Base-by-base conservation (phyloP, 2,888 invertebrate genomes). In the Cephus sareptanus region DNA sequence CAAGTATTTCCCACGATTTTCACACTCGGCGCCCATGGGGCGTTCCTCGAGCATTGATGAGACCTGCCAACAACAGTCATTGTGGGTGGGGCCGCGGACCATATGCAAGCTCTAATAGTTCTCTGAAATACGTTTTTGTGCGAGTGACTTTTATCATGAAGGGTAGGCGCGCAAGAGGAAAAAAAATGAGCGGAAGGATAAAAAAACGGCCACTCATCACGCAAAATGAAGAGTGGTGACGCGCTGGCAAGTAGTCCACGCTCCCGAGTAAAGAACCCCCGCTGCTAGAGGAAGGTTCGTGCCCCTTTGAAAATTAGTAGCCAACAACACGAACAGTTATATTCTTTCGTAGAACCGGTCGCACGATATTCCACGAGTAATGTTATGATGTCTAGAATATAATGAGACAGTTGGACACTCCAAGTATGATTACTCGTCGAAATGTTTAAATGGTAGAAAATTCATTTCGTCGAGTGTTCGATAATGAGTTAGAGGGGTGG, bases 161-260 rank as follows among this genome's bases (percentile, higher is more conserved):
- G 74, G 74, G 74, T 34, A 4, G 74, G 31, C 70, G 70, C 23
- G 34, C 11, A 74, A 74, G 34, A 33, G 74, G 15, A 15, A 33
- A 34, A 34, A 34, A n/a, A 31, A 33, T 33, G 74, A 74, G 74
- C 74, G 30, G 74, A 23, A 56, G 31, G 69, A 35, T 35, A 31
- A 73, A 73, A 76, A 76, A 76, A 76, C 73, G 73, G 69, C 78
- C 73, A 76, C 75, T 78, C 75, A 78, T 76, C 75, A n/a, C 75
- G 69, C 40, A 71, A 75, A 78, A 78, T 73, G 78, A 78, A 78
- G 78, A 78, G 35, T 3, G 35, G 78, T 78, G 78, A 76, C 76
- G 76, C 76, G 75, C 31, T 68, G 73, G 75, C 34, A 78, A 75
- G 75, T 76, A 71, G 70, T 75, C 77, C 15, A n/a, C 15, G 70